Evolutionary conservation across 2,797 vertebrate genomes (phyloP), one percentile per base, ranked within the genome.

Genomic region (Cyprinella venusta): DNA sequence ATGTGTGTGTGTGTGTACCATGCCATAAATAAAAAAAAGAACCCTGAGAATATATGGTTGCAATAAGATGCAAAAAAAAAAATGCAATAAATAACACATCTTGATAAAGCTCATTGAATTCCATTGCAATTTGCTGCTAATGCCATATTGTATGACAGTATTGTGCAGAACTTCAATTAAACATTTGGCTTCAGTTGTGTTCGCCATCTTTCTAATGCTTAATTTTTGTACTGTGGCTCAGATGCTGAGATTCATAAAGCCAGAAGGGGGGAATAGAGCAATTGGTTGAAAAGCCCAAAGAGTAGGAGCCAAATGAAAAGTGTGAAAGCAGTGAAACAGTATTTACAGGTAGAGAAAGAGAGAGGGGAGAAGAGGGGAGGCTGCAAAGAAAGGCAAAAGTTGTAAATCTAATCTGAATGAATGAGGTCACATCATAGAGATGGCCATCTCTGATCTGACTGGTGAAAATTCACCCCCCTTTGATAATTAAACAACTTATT

Each of bases 401-500:
- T 94, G 92, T 92, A 90, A 94, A 93, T 91, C 83, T 91, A 91
- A 92, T 94, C 80, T 84, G 91, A 94, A 92, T 92, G 92, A 94
- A 94, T 94, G 91, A 94, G 90, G 91, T 90, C 85, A 83, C 80
- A 87, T 91, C 83, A 85, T 86, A 85, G 78, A 85, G 88, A 83
- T 85, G 69, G 76, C 90, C 83, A 76, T 12, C 83, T 89, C 87
- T 85, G 83, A 85, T 89, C 85, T 86, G 89, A 91, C 83, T 87
- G 78, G n/a, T 72, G 83, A 64, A 90, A 79, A 90, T 89, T 87
- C 86, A 61, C 79, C 85, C 89, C 89, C 83, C 88, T 90, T 83
- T 85, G 87, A 88, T 92, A 92, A 92, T 93, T 92, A 92, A 91
- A 88, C 76, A 87, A 86, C 88, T 86, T 89, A 85, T 88, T 89